Conservation (phyloP, 1,140 invertebrate species). For the Dreissena polymorpha region DNA sequence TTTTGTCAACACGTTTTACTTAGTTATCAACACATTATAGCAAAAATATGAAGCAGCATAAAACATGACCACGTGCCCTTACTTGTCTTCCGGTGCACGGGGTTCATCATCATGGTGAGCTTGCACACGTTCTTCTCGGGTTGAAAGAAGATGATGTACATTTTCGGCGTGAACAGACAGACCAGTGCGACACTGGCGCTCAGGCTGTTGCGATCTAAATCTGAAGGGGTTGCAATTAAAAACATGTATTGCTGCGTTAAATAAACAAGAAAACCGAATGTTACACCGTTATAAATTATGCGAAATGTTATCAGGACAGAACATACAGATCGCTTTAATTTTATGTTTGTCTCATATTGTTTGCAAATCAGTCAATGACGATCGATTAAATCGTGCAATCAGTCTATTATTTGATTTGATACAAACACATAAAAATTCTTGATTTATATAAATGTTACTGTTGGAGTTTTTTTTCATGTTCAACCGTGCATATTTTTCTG, state of each 20-base stretch:
- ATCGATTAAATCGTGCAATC: no score
- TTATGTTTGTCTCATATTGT: no score
- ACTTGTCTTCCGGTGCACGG: conserved; percentile 49
- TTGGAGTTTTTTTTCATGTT: no score
- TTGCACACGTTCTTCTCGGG: conserved; percentile 88
- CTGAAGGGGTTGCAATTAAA: conserved; percentile 78
- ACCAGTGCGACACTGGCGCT: conserved; percentile 88
- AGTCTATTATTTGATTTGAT: no score
- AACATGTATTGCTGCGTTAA: background rate
- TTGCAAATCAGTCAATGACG: no score
- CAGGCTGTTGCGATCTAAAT: conserved; percentile 88
- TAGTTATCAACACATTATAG: no score
- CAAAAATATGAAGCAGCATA: no score
- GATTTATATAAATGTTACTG: no score
- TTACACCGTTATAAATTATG: background rate
- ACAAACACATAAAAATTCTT: no score
- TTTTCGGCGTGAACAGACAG: conserved; percentile 90
- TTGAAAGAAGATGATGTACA: conserved; percentile 88
- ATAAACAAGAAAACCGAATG: background rate
- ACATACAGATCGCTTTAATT: no score
- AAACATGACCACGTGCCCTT: background rate
- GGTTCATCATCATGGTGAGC: conserved; percentile 70
- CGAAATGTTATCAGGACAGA: background rate
- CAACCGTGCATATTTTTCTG: no score
- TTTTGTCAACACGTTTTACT: no score